Evolutionary conservation across 2,113 vertebrate species (phyloP).

Genomic region (Cricetomys ansorgei): DNA sequence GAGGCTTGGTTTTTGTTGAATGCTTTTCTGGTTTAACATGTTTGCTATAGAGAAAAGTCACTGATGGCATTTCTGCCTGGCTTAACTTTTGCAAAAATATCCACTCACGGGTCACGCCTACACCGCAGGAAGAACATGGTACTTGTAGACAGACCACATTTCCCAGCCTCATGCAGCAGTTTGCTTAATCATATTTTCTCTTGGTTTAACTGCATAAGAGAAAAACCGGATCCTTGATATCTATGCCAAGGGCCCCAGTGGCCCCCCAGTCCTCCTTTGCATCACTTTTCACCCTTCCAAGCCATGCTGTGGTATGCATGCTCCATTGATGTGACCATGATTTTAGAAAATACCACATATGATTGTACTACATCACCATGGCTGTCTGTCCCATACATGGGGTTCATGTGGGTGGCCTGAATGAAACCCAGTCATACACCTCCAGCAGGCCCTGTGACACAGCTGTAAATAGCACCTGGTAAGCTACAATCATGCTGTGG

Average conservation of each 20-base stretch:
- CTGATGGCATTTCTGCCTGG: background rate
- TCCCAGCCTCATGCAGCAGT: rapidly evolving
- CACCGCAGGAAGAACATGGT: rapidly evolving
- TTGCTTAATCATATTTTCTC: background rate
- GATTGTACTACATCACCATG: rapidly evolving
- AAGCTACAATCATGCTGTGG: background rate
- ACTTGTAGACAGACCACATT: background rate
- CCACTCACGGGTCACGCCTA: background rate
- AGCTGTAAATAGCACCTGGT: too few relatives aligned
- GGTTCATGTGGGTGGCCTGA: rapidly evolving
- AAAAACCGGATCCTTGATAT: background rate
- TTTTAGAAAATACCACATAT: background rate
- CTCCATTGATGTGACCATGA: rapidly evolving
- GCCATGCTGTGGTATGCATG: background rate
- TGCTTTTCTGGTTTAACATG: slow-evolving; percentile 23
- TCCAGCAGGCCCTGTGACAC: rapidly evolving
- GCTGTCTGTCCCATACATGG: rapidly evolving
- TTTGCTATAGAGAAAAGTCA: background rate
- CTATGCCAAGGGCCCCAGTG: background rate
- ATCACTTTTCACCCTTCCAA: background rate
- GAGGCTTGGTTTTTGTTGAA: slow-evolving; percentile 53
- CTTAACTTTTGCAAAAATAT: background rate
- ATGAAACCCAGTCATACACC: too few relatives aligned
- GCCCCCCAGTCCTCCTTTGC: rapidly evolving
- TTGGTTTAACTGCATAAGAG: background rate